These are phyloP conservation scores for Aptenodytes patagonicus DNA, from an alignment of 2,113 vertebrate species.

Conservation along the genomic window DNA sequence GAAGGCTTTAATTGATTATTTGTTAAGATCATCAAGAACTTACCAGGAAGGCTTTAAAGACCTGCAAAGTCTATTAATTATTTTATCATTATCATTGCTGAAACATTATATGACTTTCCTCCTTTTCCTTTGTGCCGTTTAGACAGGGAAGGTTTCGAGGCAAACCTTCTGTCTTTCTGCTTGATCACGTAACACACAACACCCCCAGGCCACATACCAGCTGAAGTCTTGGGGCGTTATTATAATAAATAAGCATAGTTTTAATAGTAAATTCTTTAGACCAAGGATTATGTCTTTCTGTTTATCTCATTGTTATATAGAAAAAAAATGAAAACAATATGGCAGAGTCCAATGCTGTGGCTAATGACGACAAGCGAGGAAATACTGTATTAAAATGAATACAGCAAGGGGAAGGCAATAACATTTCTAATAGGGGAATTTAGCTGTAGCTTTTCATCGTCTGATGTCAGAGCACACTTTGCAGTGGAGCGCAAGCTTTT, in stretches of 20 bases:
- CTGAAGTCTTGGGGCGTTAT: not conserved
- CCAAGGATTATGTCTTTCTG: not conserved
- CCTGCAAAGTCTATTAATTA: slow-evolving; percentile 6
- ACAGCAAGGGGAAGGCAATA: not conserved
- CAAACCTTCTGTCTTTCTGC: not conserved
- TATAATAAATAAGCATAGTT: not conserved
- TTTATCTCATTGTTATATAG: not conserved
- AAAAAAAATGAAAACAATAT: not conserved
- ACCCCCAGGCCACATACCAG: not conserved
- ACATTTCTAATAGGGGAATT: no score
- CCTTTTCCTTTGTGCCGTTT: not conserved
- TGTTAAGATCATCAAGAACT: slow-evolving; percentile 10
- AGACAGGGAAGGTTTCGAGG: rapidly evolving
- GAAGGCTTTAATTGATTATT: slow-evolving; percentile 31
- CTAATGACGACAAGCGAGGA: not conserved
- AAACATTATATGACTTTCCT: not conserved
- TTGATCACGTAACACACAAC: rapidly evolving
- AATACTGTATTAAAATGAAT: not conserved
- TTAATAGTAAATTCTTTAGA: not conserved
- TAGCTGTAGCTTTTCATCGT: not conserved
- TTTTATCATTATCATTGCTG: not conserved
- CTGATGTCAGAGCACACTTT: not conserved
- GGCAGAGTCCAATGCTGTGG: not conserved
- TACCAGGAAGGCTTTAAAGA: not conserved
- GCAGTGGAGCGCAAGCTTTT: not conserved